Percentiles rank a stretch among this genome's conserved stretches.
phyloP scores from a whole-genome alignment of 2,797 vertebrate genomes.

The Netta rufina region DNA sequence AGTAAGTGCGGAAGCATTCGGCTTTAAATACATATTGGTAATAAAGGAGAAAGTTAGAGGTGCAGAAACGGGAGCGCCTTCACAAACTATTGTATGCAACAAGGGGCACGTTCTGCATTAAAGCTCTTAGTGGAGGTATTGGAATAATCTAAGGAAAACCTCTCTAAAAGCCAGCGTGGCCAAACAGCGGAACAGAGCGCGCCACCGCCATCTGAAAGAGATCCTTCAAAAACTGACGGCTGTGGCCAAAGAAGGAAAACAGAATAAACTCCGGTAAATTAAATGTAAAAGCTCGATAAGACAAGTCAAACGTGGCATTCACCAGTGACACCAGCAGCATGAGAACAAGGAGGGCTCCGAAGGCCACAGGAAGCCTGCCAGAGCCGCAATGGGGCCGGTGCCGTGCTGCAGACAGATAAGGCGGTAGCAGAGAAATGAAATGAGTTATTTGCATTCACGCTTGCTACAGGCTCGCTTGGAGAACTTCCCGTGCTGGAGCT shows the following conservation, averaged over 20 bases:
- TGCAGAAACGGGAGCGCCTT: neutral
- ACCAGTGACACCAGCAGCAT: accelerated
- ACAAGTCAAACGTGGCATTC: neutral
- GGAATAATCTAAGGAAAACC: neutral
- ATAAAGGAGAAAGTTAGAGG: neutral
- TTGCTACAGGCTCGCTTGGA: neutral
- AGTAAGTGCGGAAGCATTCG: too few relatives aligned
- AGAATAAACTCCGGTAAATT: neutral
- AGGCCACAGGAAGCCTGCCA: neutral
- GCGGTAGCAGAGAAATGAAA: neutral
- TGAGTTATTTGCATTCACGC: neutral
- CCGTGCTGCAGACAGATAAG: neutral
- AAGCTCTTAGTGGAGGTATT: neutral
- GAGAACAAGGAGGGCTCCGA: neutral
- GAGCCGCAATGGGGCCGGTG: accelerated
- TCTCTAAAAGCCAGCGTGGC: neutral
- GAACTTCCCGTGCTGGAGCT: neutral
- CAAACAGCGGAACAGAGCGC: neutral
- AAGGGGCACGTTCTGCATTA: neutral
- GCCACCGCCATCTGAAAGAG: neutral
- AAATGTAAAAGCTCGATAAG: neutral
- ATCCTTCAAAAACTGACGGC: neutral
- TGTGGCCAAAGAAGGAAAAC: constrained; percentile 41
- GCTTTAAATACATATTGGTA: neutral
- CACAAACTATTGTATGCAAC: neutral